Conservation (phyloP, 2,888 invertebrate species). For the Cryptosula pallasiana region DNA sequence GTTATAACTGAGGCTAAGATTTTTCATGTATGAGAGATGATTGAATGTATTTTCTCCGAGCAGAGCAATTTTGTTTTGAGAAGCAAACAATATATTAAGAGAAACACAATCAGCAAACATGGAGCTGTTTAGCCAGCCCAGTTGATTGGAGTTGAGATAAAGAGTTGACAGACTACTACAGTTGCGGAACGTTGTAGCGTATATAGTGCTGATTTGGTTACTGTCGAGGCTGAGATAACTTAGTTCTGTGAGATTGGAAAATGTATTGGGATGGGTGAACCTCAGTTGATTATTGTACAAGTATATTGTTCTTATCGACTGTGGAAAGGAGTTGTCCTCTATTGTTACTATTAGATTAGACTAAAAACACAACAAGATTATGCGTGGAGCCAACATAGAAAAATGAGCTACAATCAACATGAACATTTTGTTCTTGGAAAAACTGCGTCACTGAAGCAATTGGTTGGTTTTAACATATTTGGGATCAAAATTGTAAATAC, state of each 20-base stretch:
- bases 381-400: too few relatives aligned
- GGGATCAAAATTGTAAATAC: too few relatives aligned
- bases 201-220: constrained; percentile 36
- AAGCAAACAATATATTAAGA: constrained; percentile 23
- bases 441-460: too few relatives aligned
- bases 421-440: too few relatives aligned
- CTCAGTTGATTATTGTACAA: constrained; percentile 34
- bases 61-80: constrained; percentile 37
- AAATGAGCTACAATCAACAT: too few relatives aligned
- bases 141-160: constrained; percentile 33
- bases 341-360: constrained; percentile 27
- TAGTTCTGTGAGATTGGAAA: constrained; percentile 32
- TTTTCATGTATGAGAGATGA: too few relatives aligned
- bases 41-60: constrained; percentile 39
- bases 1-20: constrained; percentile 33
- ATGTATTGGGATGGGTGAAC: constrained; percentile 36
- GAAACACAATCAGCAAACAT: constrained; percentile 29
- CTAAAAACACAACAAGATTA: too few relatives aligned
- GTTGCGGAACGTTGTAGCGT: constrained; percentile 34
- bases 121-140: constrained; percentile 29
- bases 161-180: constrained; percentile 24
- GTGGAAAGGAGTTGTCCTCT: constrained; percentile 27
- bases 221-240: constrained; percentile 28
- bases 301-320: constrained; percentile 19
- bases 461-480: too few relatives aligned